These are phyloP conservation scores for Siniperca undulata DNA, from an alignment of 2,797 vertebrate genomes.

Conservation along the genomic window DNA sequence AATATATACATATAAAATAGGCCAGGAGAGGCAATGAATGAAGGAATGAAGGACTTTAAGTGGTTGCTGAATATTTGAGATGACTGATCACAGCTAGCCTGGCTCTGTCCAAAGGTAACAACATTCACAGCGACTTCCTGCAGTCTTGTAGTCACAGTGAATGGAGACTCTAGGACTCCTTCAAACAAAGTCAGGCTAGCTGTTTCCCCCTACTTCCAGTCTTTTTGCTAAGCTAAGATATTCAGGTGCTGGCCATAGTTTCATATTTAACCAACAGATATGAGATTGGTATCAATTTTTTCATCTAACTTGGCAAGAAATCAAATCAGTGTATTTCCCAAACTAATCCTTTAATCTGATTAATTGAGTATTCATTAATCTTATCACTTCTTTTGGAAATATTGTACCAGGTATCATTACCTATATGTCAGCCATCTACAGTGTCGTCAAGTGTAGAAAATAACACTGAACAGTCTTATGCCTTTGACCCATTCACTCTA, in stretches of 20 bases:
- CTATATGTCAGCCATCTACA: not conserved
- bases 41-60: not conserved
- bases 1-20: not conserved
- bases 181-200: no score
- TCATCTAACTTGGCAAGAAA: not conserved
- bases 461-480: not conserved
- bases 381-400: not conserved
- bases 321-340: not conserved
- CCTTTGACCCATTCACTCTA: slow-evolving; percentile 7
- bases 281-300: not conserved
- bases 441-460: not conserved
- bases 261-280: not conserved
- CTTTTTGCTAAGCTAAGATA: not conserved
- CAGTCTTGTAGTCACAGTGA: no score
- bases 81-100: no score
- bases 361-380: not conserved
- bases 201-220: no score
- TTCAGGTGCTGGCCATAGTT: not conserved
- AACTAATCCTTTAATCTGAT: not conserved
- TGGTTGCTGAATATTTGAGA: no score
- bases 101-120: no score
- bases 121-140: no score
- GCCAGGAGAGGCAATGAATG: not conserved
- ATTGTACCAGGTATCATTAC: not conserved
- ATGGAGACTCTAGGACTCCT: no score